Evolutionary conservation across 2,797 vertebrate genomes (phyloP).

Genomic region (Chaetodon trifasciatus): DNA sequence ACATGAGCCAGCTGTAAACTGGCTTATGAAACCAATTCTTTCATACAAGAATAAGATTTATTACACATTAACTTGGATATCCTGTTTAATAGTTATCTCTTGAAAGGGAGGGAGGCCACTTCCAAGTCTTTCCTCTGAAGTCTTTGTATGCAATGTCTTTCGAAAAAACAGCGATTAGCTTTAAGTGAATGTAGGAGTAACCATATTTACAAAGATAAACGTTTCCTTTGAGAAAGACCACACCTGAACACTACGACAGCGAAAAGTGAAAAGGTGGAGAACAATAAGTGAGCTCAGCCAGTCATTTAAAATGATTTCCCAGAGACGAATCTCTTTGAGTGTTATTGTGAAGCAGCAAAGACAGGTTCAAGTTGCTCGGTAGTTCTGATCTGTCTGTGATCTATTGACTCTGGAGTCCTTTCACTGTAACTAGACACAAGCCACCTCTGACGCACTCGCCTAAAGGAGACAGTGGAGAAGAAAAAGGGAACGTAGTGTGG

Average conservation of each 20-base stretch:
- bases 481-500: conserved; percentile 57
- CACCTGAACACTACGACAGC: neutral
- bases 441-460: conserved; percentile 27
- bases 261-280: neutral
- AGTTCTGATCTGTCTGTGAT: neutral
- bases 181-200: neutral
- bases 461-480: conserved; percentile 17
- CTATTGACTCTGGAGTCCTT: conserved; percentile 37
- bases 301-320: neutral
- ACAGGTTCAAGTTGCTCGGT: neutral
- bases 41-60: neutral
- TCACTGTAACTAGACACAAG: conserved; percentile 51
- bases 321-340: neutral
- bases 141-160: neutral
- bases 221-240: conserved; percentile 5
- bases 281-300: neutral
- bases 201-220: conserved; percentile 36
- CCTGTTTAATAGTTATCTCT: conserved; percentile 40
- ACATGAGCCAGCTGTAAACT: neutral
- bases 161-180: conserved; percentile 3
- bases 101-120: conserved; percentile 17
- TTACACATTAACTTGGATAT: conserved; percentile 56
- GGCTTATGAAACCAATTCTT: conserved; percentile 21
- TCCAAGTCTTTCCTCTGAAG: neutral
- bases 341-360: neutral